Percentiles rank a stretch among this genome's conserved stretches.
Conservation (phyloP, 37 sponge, comb jelly and placozoan species). For the Theonella swinhoei region DNA sequence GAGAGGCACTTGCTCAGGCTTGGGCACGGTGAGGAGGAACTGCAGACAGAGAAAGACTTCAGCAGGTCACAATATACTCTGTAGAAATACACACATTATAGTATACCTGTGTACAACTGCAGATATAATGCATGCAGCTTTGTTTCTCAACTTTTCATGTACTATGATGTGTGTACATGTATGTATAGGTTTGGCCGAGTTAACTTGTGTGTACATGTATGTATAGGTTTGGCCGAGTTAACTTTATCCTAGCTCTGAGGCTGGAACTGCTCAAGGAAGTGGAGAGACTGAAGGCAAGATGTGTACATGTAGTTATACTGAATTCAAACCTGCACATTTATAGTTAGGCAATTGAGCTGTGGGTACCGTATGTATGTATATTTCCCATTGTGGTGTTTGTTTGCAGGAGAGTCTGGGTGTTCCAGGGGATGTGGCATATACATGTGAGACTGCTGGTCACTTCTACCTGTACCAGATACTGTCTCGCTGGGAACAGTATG, state of each 20-base stretch:
- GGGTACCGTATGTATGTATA: no score
- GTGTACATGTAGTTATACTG: no score
- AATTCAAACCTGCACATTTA: no score
- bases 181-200: slow-evolving; percentile 98
- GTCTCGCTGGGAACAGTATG: slow-evolving; percentile 66
- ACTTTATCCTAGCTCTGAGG: slow-evolving; percentile 94
- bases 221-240: slow-evolving; percentile 98
- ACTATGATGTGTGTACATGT: no score
- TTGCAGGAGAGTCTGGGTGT: slow-evolving; percentile 87
- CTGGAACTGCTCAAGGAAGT: slow-evolving; percentile 95
- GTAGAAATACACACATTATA: not conserved
- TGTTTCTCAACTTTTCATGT: no score
- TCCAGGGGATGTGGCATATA: slow-evolving; percentile 95
- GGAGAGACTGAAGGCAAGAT: slow-evolving; percentile 82
- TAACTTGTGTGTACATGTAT: no score
- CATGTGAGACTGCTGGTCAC: slow-evolving; percentile 98
- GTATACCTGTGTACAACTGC: not conserved
- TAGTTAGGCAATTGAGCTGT: no score
- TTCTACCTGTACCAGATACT: slow-evolving; percentile 92
- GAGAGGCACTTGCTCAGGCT: slow-evolving; percentile 95
- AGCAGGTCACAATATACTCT: slow-evolving; percentile 61
- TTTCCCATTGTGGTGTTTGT: no score
- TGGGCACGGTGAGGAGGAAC: slow-evolving; percentile 97
- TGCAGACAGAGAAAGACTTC: slow-evolving; percentile 98
- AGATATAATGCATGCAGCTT: not conserved